Base-by-base conservation (phyloP, 2,888 invertebrate species). In the Stegana nigrithorax region DNA sequence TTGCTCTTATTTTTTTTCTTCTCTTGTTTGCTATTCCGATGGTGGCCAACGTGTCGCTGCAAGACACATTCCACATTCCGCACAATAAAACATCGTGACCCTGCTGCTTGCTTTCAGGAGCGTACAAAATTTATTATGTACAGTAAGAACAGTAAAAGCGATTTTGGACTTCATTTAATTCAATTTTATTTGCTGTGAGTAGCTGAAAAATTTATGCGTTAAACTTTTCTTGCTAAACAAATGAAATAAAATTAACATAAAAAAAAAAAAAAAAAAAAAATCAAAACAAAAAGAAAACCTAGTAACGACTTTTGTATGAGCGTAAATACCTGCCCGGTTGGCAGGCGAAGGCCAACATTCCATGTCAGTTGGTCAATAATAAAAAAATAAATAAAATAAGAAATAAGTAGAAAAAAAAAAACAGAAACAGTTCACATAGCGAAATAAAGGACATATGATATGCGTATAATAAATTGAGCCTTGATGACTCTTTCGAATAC, bases 391-490 rank as follows among this genome's bases (percentile, higher is more conserved):
- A n/a, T n/a, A n/a, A n/a, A n/a, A n/a, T n/a, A n/a, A n/a, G n/a
- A n/a, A n/a, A n/a, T n/a, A n/a, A n/a, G n/a, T n/a, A n/a, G n/a
- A n/a, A n/a, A n/a, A n/a, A n/a, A n/a, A n/a, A n/a, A n/a, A n/a
- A n/a, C n/a, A n/a, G n/a, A n/a, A n/a, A n/a, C n/a, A n/a, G n/a
- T n/a, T n/a, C n/a, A n/a, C n/a, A n/a, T n/a, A n/a, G n/a, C n/a
- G 36, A 36, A 36, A 2, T 36, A n/a, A 47, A 47, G 23, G 47
- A 47, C 47, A 47, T 47, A 47, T 47, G 47, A 47, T 47, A 47
- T 47, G 47, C 47, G 47, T 47, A 47, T 47, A 47, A 47, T 47
- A 47, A 47, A 47, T 47, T 47, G 47, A n/a, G 25, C 12, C 47
- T 47, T 47, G 47, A 47, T 47, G 47, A 47, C 25, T 21, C 25